These are phyloP conservation scores for Puffinus mauretanicus DNA, from an alignment of 2,113 vertebrate genomes.

Conservation along the genomic window DNA sequence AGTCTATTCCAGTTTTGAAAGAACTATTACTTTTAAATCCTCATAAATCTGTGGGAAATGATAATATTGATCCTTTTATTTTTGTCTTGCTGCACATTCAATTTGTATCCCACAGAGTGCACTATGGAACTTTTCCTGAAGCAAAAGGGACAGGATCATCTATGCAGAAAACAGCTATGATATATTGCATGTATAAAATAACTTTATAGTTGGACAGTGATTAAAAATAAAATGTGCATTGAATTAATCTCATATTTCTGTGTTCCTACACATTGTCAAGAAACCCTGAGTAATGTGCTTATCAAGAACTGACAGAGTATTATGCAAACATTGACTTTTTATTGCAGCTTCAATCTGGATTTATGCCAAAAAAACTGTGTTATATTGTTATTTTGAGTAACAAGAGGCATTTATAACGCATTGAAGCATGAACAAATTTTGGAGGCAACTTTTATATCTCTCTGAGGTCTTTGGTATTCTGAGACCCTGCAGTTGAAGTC, in stretches of 20 bases:
- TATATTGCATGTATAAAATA: not conserved
- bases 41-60: conserved; percentile 32
- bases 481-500: not conserved
- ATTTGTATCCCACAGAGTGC: conserved; percentile 23
- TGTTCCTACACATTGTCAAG: conserved; percentile 19
- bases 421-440: not conserved
- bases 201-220: not conserved
- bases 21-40: conserved; percentile 53
- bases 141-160: not conserved
- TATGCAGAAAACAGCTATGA: not conserved
- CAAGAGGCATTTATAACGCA: not conserved
- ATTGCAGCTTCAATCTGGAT: conserved; percentile 20
- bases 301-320: conserved; percentile 28
- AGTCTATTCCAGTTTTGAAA: conserved; percentile 26
- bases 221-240: conserved; percentile 40
- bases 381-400: conserved; percentile 34
- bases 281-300: not conserved
- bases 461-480: not conserved
- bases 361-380: not conserved
- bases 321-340: conserved; percentile 45
- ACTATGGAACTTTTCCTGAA: conserved; percentile 29
- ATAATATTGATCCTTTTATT: conserved; percentile 41
- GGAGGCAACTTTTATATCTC: not conserved
- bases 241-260: not conserved
- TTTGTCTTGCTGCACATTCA: conserved; percentile 37